A percentile compares a stretch with the other conserved stretches of the same genome.
These are phyloP conservation scores for Hylaeus volcanicus DNA, from an alignment of 1,140 invertebrate species.

Conservation along the genomic window DNA sequence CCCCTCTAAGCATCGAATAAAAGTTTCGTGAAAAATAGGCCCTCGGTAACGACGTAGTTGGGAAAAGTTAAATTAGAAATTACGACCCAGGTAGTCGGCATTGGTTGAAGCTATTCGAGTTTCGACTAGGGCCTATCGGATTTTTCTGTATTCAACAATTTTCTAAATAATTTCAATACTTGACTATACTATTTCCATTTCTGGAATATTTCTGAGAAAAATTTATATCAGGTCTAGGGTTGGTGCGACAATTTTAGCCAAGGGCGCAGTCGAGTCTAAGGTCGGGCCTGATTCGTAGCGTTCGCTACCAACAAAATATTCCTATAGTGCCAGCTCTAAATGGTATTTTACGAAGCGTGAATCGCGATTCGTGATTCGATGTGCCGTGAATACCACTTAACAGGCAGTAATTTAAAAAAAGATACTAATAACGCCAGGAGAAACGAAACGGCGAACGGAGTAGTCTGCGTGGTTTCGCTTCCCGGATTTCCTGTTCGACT, in stretches of 20 bases:
- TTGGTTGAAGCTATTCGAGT: not conserved
- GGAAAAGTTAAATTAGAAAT: slow-evolving; percentile 11
- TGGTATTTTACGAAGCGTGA: not conserved
- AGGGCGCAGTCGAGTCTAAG: too few relatives aligned
- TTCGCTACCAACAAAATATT: too few relatives aligned
- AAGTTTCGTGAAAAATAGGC: slow-evolving; percentile 51
- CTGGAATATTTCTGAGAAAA: too few relatives aligned
- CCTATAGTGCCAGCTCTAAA: too few relatives aligned
- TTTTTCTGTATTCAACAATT: too few relatives aligned
- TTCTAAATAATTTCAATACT: too few relatives aligned
- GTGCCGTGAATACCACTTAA: not conserved
- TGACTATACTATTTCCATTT: too few relatives aligned
- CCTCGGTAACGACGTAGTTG: slow-evolving; percentile 1
- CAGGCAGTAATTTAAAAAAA: not conserved
- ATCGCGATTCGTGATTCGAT: not conserved
- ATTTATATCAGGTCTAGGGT: too few relatives aligned
- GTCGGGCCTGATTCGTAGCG: too few relatives aligned
- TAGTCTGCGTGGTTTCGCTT: not conserved
- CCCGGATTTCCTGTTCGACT: not conserved
- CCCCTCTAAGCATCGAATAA: slow-evolving; percentile 34
- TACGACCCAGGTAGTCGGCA: not conserved
- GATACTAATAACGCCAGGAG: not conserved
- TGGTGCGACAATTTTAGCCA: too few relatives aligned
- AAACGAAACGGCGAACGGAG: not conserved
- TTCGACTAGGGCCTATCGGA: too few relatives aligned